Conservation (phyloP, 1,140 invertebrate genomes). For the Polypedilum vanderplanki region DNA sequence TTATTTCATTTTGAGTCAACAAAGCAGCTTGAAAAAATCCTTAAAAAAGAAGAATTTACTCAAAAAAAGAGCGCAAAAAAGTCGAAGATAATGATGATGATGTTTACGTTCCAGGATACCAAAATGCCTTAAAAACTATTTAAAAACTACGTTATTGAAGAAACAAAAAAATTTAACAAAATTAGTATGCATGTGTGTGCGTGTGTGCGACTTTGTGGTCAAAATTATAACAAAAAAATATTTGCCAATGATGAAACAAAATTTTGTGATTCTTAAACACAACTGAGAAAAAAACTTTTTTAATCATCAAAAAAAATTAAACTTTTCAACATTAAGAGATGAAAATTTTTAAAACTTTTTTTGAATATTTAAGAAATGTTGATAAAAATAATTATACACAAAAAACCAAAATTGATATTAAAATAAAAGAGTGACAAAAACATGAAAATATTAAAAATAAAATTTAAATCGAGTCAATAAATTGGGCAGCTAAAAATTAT, state of each 20-base stretch:
- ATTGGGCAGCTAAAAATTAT: neutral
- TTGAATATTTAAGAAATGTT: neutral
- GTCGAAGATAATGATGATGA: neutral
- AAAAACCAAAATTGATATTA: neutral
- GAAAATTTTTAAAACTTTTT: neutral
- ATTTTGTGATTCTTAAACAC: too few relatives aligned
- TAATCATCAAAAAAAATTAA: neutral
- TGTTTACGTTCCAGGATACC: slow-evolving; percentile 16
- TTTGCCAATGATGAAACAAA: neutral
- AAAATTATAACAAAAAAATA: neutral
- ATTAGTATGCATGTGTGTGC: slow-evolving; percentile 9
- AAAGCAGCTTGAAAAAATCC: neutral
- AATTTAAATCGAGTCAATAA: neutral
- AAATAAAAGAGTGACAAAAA: slow-evolving; percentile 3
- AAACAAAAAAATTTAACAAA: neutral
- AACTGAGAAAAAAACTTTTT: too few relatives aligned
- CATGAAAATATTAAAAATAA: too few relatives aligned
- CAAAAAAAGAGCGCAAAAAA: too few relatives aligned
- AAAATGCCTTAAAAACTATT: slow-evolving; percentile 19
- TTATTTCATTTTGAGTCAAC: neutral
- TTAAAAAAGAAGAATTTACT: neutral
- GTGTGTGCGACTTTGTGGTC: neutral
- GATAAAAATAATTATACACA: neutral
- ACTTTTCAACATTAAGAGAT: neutral
- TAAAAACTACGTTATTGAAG: neutral